phyloP scores from a whole-genome alignment of 2,113 vertebrate genomes.

The Xyliphius kryptos region DNA sequence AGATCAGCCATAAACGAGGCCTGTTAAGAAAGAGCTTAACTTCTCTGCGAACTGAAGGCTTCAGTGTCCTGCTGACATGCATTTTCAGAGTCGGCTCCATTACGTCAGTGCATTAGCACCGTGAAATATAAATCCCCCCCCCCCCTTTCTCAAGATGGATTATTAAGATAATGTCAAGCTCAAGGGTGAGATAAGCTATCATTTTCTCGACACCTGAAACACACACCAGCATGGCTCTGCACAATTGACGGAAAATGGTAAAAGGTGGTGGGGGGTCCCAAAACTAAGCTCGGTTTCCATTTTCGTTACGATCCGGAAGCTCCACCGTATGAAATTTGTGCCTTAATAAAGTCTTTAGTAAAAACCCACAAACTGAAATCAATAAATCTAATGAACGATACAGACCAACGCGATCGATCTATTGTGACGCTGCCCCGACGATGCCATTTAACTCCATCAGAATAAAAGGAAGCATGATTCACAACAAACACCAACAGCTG shows the following conservation, averaged over 20 bases:
- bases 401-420: too few relatives aligned
- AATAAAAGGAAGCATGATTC: too few relatives aligned
- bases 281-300: too few relatives aligned
- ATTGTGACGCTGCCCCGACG: too few relatives aligned
- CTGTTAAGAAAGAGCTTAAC: constrained; percentile 5
- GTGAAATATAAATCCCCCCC: constrained; percentile 1
- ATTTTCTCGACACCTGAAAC: constrained; percentile 3
- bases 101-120: constrained; percentile 21
- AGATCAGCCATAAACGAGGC: background rate
- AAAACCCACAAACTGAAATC: too few relatives aligned
- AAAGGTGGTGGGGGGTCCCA: background rate
- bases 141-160: background rate
- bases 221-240: background rate
- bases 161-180: constrained; percentile 21
- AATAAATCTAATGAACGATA: too few relatives aligned
- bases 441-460: too few relatives aligned
- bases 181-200: background rate
- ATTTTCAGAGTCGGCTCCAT: constrained; percentile 7
- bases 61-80: constrained; percentile 16
- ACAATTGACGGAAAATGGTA: background rate
- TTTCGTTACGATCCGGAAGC: too few relatives aligned
- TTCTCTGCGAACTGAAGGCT: constrained; percentile 7
- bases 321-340: too few relatives aligned
- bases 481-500: too few relatives aligned
- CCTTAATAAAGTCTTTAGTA: too few relatives aligned